A percentile compares a stretch with the other conserved stretches of the same genome.
Conservation (phyloP, 2,113 vertebrate genomes). For the Pleuronectes platessa region DNA sequence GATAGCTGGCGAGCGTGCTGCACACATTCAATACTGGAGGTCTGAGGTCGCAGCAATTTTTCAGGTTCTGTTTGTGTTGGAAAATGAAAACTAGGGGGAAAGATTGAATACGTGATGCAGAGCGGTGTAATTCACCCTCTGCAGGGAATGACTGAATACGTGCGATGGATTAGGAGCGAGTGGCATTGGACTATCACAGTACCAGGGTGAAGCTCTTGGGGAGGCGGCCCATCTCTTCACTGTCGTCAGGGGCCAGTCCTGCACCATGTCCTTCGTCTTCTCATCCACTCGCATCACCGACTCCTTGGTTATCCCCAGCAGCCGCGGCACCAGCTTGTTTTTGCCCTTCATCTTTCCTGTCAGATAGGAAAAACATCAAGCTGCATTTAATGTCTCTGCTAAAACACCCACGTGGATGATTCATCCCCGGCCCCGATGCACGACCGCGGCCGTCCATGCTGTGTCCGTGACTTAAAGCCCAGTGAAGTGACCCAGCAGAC, state of each 20-base stretch:
- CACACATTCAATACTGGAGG: conserved; percentile 45
- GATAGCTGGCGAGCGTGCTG: conserved; percentile 25
- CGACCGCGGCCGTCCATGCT: not conserved
- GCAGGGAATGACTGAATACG: too few relatives aligned
- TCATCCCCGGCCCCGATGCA: conserved; percentile 41
- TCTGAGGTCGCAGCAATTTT: conserved; percentile 34
- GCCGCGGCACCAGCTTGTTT: conserved; percentile 95
- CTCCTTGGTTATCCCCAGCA: conserved; percentile 98
- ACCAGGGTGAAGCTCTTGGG: conserved; percentile 99
- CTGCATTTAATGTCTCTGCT: conserved; percentile 31
- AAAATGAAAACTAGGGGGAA: conserved; percentile 23
- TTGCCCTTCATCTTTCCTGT: conserved; percentile 99
- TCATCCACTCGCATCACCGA: conserved; percentile 99
- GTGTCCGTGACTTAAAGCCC: conserved; percentile 22
- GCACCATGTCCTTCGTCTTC: conserved; percentile 97
- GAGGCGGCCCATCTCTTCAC: conserved; percentile 99
- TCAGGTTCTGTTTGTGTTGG: conserved; percentile 20
- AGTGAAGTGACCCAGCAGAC: conserved; percentile 66
- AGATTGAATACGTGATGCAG: conserved; percentile 20
- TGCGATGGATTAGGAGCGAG: not conserved
- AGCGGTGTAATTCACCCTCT: too few relatives aligned
- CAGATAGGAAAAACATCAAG: conserved; percentile 55
- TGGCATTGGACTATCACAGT: conserved; percentile 54
- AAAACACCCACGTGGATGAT: conserved; percentile 69
- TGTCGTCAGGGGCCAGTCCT: conserved; percentile 98